Evolutionary conservation across 2,113 vertebrate genomes (phyloP).

Genomic region (Lophius piscatorius): DNA sequence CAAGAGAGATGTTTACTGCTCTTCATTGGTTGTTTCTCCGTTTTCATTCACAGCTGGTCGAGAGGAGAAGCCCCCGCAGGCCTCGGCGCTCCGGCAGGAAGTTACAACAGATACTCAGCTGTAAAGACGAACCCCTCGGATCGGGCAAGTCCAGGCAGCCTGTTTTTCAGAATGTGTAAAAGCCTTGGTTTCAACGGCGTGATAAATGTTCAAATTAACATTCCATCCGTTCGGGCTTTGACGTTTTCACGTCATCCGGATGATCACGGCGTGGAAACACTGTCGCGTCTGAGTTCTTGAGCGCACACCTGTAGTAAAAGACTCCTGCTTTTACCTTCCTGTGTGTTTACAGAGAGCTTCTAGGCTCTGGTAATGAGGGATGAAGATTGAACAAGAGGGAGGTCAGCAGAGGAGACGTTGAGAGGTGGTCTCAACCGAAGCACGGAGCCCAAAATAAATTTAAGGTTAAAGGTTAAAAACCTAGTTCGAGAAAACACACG

Average conservation of each 20-base stretch:
- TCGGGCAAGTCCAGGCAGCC: slow-evolving; percentile 50
- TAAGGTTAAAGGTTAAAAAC: no score
- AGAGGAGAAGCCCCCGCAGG: slow-evolving; percentile 30
- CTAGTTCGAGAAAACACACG: no score
- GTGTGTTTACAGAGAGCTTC: slow-evolving; percentile 45
- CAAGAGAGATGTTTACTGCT: slow-evolving; percentile 27
- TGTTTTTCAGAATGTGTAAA: slow-evolving; percentile 23
- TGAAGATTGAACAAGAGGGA: slow-evolving; percentile 38
- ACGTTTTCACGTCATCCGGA: slow-evolving; percentile 51
- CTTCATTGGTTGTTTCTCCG: slow-evolving; percentile 52
- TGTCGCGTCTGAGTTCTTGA: slow-evolving; percentile 23
- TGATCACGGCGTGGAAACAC: slow-evolving; percentile 22
- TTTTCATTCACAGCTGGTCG: slow-evolving; percentile 2
- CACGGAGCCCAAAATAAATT: no score
- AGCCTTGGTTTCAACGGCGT: slow-evolving; percentile 57
- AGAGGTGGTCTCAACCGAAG: slow-evolving; percentile 23
- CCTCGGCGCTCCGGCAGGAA: slow-evolving; percentile 33
- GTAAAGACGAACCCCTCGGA: slow-evolving; percentile 17
- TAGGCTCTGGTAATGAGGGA: slow-evolving; percentile 32
- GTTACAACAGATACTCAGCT: slow-evolving; percentile 49
- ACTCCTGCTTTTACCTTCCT: slow-evolving; percentile 21
- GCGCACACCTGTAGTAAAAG: slow-evolving; percentile 49
- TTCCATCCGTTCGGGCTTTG: slow-evolving; percentile 58
- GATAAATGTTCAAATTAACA: slow-evolving; percentile 72
- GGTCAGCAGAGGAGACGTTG: slow-evolving; percentile 29